Evolutionary conservation across 2,113 vertebrate species (phyloP).

Genomic region (Saccopteryx leptura): DNA sequence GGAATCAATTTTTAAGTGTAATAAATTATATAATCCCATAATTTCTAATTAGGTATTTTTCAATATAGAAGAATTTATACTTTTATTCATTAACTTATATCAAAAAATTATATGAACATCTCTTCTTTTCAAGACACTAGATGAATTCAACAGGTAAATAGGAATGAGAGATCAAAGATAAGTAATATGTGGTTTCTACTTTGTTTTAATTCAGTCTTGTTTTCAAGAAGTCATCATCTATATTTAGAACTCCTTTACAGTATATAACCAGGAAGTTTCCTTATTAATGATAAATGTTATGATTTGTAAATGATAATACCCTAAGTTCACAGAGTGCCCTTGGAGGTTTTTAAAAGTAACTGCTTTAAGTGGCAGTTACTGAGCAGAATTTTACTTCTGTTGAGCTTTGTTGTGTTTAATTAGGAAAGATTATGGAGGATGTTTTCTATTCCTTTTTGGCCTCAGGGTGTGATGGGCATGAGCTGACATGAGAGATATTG

Average conservation of each 20-base stretch:
- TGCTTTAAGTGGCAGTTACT: background rate
- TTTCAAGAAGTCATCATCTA: background rate
- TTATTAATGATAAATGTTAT: background rate
- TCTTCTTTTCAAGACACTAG: background rate
- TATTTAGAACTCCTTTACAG: background rate
- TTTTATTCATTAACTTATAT: background rate
- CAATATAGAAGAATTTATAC: background rate
- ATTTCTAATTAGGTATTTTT: background rate
- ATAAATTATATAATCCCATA: background rate
- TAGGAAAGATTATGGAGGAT: background rate
- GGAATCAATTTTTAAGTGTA: background rate
- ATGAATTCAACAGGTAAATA: background rate
- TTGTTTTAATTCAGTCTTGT: background rate
- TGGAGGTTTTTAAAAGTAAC: background rate
- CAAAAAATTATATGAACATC: background rate
- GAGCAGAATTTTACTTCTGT: background rate
- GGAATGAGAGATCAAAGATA: background rate
- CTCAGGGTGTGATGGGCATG: background rate
- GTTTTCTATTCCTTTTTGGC: constrained; percentile 10
- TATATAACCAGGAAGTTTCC: background rate
- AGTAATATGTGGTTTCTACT: background rate
- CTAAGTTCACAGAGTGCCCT: background rate
- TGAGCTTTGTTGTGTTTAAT: constrained; percentile 37
- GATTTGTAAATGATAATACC: background rate
- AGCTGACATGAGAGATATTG: background rate